These are phyloP conservation scores for Papio anubis DNA, from an alignment of 2,113 vertebrate species.

Conservation along the genomic window DNA sequence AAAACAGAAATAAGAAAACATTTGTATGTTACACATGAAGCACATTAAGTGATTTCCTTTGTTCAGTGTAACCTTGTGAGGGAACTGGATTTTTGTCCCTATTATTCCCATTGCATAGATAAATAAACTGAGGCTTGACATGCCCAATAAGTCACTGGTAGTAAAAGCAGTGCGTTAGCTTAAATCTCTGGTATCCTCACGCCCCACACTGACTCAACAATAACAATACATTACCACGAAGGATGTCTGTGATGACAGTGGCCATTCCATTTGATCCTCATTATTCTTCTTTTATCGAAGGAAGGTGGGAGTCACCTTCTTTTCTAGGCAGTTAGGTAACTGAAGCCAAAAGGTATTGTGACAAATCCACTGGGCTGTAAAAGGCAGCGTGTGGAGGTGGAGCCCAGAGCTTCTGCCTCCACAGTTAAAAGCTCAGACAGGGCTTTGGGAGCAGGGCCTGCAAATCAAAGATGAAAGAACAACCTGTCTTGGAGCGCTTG, in stretches of 20 bases:
- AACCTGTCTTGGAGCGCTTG: accelerated
- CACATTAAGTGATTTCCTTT: not conserved
- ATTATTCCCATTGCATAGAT: not conserved
- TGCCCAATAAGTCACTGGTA: not conserved
- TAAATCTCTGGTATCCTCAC: not conserved
- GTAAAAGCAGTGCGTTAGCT: not conserved
- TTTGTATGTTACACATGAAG: not conserved
- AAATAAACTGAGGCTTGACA: not conserved
- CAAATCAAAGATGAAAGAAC: not conserved
- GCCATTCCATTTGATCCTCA: not conserved
- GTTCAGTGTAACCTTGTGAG: not conserved
- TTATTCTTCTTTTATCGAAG: not conserved
- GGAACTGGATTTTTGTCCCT: not conserved
- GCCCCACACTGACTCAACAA: not conserved
- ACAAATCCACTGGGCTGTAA: not conserved
- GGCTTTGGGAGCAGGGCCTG: not conserved
- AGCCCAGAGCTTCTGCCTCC: constrained; percentile 13
- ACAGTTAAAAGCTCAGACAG: not conserved
- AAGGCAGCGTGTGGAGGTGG: constrained; percentile 41
- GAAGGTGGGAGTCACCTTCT: not conserved
- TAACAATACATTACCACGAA: not conserved
- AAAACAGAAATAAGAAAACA: not conserved
- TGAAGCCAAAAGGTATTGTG: not conserved
- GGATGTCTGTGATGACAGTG: not conserved
- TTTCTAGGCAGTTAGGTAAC: not conserved